Base-by-base conservation (phyloP, 2,888 invertebrate species). In the Caenorhabditis macrosperma region DNA sequence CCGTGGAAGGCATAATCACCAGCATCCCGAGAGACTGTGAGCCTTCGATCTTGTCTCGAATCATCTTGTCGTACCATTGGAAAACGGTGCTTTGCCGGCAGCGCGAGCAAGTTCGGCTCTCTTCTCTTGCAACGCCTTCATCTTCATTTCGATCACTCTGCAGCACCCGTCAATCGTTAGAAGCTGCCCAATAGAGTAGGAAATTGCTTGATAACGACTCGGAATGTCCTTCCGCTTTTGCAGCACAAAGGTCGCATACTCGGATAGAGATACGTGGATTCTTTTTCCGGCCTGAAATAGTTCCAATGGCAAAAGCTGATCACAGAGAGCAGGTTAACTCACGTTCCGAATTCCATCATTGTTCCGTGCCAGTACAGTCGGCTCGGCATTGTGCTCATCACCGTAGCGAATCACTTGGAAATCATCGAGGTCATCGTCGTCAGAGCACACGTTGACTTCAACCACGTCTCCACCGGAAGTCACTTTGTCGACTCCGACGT, bases 281-380 rank as follows among this genome's bases (percentile, higher is more conserved):
- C 44, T 17, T 22, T 28, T 17, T 28, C 54, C 54, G 24, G 17
- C 15, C 50, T 63, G 50, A 20, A 63, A 63, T n/a, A 33, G n/a
- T n/a, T n/a, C n/a, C n/a, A n/a, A n/a, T n/a, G n/a, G n/a, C n/a
- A 35, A 4, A 24, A 28, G 12, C 6, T 26, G 4, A 46, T 3
- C 30, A n/a, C n/a, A n/a, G n/a, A 10, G 10, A 46, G 2, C 1
- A 46, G 17, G 2, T n/a, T 46, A 26, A 60, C 30, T 26, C n/a
- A 55, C 44, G 20, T 55, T 46, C 15, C 30, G 38, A 7, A 66
- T 48, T 26, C 44, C 55, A 20, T 59, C 60, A 9, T 67, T 67
- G 0, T 28, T 46, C 4, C 46, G 15, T 12, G n/a, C 55, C 0
- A 41, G 2, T 3, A 24, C 60, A 0, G 26, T 20, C 20, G n/a